Percentiles rank a stretch among this genome's conserved stretches.
Conservation (phyloP, 2,113 vertebrate species). For the Hystrix cristata region DNA sequence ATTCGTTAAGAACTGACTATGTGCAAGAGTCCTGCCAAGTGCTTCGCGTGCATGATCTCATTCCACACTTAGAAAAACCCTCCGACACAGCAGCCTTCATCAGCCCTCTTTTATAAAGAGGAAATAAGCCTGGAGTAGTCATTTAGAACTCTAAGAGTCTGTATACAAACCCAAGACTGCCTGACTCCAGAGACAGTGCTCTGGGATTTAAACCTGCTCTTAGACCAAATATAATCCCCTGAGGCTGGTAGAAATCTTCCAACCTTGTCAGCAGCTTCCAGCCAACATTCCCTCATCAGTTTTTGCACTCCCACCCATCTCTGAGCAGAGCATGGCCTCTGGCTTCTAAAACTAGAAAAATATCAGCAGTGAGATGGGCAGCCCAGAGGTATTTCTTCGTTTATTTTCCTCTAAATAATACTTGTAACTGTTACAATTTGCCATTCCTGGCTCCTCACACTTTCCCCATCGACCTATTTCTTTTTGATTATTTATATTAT, state of each 20-base stretch:
- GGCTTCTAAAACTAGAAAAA: background rate
- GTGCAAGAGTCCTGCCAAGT: background rate
- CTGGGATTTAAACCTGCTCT: background rate
- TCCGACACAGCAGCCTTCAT: background rate
- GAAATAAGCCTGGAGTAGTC: background rate
- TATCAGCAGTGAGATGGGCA: background rate
- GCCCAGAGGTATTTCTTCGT: background rate
- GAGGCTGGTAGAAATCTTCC: background rate
- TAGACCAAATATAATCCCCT: background rate
- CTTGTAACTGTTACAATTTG: slow-evolving; percentile 19
- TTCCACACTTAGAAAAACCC: background rate
- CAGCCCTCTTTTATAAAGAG: background rate
- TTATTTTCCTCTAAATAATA: slow-evolving; percentile 33
- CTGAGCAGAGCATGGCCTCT: background rate
- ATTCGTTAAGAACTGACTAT: background rate
- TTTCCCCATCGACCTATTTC: slow-evolving; percentile 50
- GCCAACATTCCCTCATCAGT: background rate
- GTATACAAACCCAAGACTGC: background rate
- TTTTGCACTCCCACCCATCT: background rate
- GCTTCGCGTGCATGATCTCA: background rate
- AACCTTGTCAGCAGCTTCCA: background rate
- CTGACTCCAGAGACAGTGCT: background rate
- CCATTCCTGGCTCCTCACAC: slow-evolving; percentile 47
- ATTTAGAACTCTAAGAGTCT: background rate
- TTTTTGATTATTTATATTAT: slow-evolving; percentile 72